Evolutionary conservation across 2,113 vertebrate species (phyloP), one percentile per base, ranked within the genome.

Genomic region (Petaurus breviceps): DNA sequence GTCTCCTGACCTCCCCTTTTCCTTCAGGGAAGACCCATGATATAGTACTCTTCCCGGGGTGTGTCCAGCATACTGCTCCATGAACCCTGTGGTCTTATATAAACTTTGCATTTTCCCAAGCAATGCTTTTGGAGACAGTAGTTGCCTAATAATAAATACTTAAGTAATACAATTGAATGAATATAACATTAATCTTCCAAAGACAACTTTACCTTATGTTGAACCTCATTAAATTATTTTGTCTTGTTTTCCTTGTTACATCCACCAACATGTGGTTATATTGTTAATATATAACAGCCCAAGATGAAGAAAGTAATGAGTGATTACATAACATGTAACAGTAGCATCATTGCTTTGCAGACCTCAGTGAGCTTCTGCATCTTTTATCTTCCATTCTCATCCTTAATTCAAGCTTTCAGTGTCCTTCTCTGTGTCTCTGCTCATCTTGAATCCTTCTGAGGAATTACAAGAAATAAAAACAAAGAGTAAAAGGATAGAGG

Each of bases 351-450:
- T 51, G 43, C 68, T 94, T 57, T 54, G 97, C 91, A 94, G 95
- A 98, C 95, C 93, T 95, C 93, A 93, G 96, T 96, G 97, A 94
- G 51, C 91, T 96, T 96, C 94, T 90, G 96, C 92, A 98, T 97
- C 95, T 97, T 97, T 97, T 97, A 93, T 95, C 90, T 96, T 97
- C 96, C 94, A 91, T 94, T 96, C 93, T 97, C 95, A 96, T 96
- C 84, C 50, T 92, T 95, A 94, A 95, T 68, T 19, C 77, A 95
- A 91, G 16, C n/a, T 97, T 97, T 91, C 6, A 84, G 1, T 92
- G 91, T 96, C 96, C 94, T 93, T 96, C 89, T 55, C 52, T 22
- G 43, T 57, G 26, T 49, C 94, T 43, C 2, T 0, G n/a, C 19
- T 84, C n/a, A 43, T 84, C 94, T 50, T 94, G 92, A 93, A 14